Percentiles rank a stretch among this genome's conserved stretches.
phyloP scores from a whole-genome alignment of 2,797 vertebrate species.

The Cetoscarus ocellatus region DNA sequence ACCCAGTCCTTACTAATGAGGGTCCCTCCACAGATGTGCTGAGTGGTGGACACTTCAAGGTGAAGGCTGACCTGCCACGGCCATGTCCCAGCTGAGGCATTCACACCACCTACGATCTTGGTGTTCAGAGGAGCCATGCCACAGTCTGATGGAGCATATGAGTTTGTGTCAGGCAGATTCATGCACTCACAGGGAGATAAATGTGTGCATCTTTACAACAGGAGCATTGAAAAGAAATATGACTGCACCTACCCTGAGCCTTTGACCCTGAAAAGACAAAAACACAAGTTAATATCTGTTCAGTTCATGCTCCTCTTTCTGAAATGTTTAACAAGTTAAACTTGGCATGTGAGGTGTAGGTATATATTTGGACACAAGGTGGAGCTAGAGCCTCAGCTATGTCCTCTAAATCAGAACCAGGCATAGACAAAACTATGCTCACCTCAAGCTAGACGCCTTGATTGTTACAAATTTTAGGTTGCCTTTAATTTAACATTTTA shows the following conservation, averaged over 20 bases:
- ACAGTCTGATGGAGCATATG: slow-evolving; percentile 61
- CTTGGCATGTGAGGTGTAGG: not conserved
- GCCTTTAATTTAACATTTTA: too few species aligned
- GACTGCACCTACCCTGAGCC: slow-evolving; percentile 57
- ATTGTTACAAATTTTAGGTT: too few species aligned
- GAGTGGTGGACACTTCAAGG: accelerated
- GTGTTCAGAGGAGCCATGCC: slow-evolving; percentile 68
- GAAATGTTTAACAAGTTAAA: not conserved
- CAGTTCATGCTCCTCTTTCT: not conserved
- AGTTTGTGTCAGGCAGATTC: not conserved
- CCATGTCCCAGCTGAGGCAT: slow-evolving; percentile 66
- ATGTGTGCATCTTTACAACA: not conserved
- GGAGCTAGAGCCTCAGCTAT: too few species aligned
- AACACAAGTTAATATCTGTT: not conserved
- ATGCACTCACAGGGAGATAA: not conserved
- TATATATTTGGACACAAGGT: too few species aligned
- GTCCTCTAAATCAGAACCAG: too few species aligned
- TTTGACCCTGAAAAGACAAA: slow-evolving; percentile 53
- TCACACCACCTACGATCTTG: slow-evolving; percentile 67
- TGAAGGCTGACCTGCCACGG: slow-evolving; percentile 80
- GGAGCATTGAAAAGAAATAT: not conserved
- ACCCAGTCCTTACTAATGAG: slow-evolving; percentile 77
- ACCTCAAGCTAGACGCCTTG: too few species aligned
- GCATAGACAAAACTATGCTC: too few species aligned
- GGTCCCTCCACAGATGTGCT: slow-evolving; percentile 76